phyloP scores from a whole-genome alignment of 2,113 vertebrate species.

The Carassius carassius region DNA sequence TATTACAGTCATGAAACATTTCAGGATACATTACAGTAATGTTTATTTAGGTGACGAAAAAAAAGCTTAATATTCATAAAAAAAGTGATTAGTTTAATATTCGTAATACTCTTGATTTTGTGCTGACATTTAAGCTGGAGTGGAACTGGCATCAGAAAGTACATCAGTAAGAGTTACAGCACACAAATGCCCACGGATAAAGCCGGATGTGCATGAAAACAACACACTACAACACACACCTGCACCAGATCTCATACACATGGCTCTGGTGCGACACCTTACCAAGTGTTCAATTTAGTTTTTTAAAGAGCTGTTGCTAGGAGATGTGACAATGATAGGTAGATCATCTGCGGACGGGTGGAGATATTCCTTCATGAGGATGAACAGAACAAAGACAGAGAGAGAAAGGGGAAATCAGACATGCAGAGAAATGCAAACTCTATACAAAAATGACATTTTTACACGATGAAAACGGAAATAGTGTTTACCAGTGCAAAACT shows the following conservation, averaged over 20 bases:
- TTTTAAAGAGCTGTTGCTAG: constrained; percentile 77
- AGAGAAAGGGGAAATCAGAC: not conserved
- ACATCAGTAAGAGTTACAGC: too few relatives aligned
- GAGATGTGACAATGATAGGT: constrained; percentile 74
- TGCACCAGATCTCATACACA: constrained; percentile 9
- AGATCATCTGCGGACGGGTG: constrained; percentile 62
- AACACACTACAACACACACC: not conserved
- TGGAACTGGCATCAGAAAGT: too few relatives aligned
- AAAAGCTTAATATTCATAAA: too few relatives aligned
- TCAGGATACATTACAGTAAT: too few relatives aligned
- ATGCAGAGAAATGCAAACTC: not conserved
- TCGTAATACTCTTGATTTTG: too few relatives aligned
- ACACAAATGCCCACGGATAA: too few relatives aligned
- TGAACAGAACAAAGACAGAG: not conserved
- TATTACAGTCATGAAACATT: too few relatives aligned
- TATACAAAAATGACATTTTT: not conserved
- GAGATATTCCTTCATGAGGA: constrained; percentile 48
- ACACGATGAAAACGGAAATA: not conserved
- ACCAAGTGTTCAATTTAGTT: constrained; percentile 72
- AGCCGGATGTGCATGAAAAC: too few relatives aligned
- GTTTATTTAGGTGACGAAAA: not conserved
- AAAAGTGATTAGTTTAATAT: too few relatives aligned
- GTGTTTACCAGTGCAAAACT: not conserved
- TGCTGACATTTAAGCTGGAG: too few relatives aligned
- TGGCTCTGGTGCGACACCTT: constrained; percentile 63